Evolutionary conservation across 2,888 invertebrate species (phyloP), one percentile per base, ranked within the genome.

Genomic region (Trichacis sp.): DNA sequence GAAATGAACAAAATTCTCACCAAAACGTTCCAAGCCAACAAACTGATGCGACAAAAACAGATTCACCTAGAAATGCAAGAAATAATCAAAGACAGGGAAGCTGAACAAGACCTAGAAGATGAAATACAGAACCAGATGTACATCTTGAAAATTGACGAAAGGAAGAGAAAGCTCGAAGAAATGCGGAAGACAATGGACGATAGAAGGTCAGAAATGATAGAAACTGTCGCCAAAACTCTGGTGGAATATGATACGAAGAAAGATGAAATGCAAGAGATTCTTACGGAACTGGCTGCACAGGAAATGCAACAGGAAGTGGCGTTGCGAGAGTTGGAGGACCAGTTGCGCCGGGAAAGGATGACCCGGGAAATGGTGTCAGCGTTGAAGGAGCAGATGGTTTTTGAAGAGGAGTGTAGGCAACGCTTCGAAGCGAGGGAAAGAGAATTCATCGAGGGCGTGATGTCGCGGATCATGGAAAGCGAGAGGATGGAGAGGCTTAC

Each of bases 381-480:
- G 52, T 68, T 81, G 29, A 61, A 71, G 30, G 73, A 75, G 24
- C 83, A 83, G 48, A 76, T 81, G 1, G 40, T 61, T 9, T 68
- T 75, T 12, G 68, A 73, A 24, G 73, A 73, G 33, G 72, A 73
- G 29, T 73, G 77, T 36, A 74, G 64, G 17, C 38, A 60, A 2
- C 72, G 73, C 1, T 66, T 74, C 19, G 49, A 63, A 2, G 74
- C 77, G 20, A 57, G 67, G 11, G 82, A 83, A 46, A 65, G 53
- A 14, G 54, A 55, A 9, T 79, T 82, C 51, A 71, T 74, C 0
- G 77, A 78, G 46, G 75, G 71, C 2, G 66, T 77, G 0, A 74
- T 80, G 74, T 70, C 43, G 12, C 69, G 59, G 48, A 66, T 79
- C 17, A 72, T 77, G 73, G 73, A 76, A 38, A 76, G 77, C 47